These are phyloP conservation scores for Opisthocomus hoazin DNA, from an alignment of 2,113 vertebrate genomes.

Conservation along the genomic window DNA sequence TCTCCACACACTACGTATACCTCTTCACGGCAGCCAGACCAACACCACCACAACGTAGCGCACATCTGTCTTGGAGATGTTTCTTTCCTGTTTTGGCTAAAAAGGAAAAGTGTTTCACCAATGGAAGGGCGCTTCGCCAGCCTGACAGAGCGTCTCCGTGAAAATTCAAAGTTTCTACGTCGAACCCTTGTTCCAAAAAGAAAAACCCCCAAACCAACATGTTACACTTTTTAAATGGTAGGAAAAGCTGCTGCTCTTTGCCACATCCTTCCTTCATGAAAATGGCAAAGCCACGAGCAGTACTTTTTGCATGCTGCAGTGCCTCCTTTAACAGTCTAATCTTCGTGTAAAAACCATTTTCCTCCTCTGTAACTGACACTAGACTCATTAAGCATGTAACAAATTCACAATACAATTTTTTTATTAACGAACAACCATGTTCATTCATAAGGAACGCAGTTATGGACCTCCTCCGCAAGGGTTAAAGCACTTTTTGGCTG, in stretches of 20 bases:
- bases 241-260: not conserved
- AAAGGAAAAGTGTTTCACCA: not conserved
- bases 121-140: not conserved
- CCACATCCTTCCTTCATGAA: not conserved
- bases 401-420: not conserved
- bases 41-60: accelerated
- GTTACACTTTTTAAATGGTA: not conserved
- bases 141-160: not conserved
- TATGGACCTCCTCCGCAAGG: not conserved
- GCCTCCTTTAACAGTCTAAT: not conserved
- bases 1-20: not conserved
- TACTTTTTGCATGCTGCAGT: not conserved
- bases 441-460: accelerated
- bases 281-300: not conserved
- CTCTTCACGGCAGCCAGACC: not conserved
- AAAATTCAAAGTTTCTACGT: not conserved
- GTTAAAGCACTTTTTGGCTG: not conserved
- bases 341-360: not conserved
- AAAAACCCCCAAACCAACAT: not conserved
- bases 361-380: not conserved
- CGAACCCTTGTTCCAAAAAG: not conserved
- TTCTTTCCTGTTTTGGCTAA: not conserved
- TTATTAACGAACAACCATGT: not conserved
- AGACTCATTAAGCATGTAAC: not conserved
- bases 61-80: not conserved